These are phyloP conservation scores for Malurus alboscapulatus DNA, from an alignment of 2,113 vertebrate genomes.

Conservation along the genomic window DNA sequence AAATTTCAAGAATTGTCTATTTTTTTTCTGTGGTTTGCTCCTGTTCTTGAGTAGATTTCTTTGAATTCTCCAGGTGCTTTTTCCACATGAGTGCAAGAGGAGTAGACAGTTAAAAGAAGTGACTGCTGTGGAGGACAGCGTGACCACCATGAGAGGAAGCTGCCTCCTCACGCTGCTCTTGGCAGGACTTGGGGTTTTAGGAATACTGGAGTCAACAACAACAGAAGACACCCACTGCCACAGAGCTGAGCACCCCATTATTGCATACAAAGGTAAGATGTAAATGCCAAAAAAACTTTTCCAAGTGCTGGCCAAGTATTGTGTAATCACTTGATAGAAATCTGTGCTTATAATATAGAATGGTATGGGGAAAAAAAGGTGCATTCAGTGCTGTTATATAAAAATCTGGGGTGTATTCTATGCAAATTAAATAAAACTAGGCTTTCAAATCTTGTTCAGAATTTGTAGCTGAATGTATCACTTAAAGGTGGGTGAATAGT, in stretches of 20 bases:
- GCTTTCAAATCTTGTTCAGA: background rate
- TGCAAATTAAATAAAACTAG: background rate
- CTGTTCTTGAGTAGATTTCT: background rate
- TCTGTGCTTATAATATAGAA: background rate
- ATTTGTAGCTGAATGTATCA: background rate
- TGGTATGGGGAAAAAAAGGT: background rate
- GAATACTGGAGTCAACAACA: constrained; percentile 66
- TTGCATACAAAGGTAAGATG: constrained; percentile 86
- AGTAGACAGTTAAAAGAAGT: constrained; percentile 77
- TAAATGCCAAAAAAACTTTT: background rate
- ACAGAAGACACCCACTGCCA: constrained; percentile 80
- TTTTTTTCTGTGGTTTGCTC: background rate
- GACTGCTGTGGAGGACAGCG: constrained; percentile 67
- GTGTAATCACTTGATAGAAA: background rate
- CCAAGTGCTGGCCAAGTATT: background rate
- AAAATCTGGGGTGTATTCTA: background rate
- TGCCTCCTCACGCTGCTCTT: constrained; percentile 77
- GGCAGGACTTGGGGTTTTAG: constrained; percentile 81
- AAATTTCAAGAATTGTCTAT: background rate
- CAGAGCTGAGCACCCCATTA: constrained; percentile 83
- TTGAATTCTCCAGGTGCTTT: constrained; percentile 74
- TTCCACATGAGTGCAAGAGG: constrained; percentile 76
- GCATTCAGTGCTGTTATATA: background rate
- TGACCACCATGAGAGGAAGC: constrained; percentile 75
- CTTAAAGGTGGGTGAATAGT: background rate